Base-by-base conservation (phyloP, 2,797 vertebrate genomes). In the Babyrousa celebensis region DNA sequence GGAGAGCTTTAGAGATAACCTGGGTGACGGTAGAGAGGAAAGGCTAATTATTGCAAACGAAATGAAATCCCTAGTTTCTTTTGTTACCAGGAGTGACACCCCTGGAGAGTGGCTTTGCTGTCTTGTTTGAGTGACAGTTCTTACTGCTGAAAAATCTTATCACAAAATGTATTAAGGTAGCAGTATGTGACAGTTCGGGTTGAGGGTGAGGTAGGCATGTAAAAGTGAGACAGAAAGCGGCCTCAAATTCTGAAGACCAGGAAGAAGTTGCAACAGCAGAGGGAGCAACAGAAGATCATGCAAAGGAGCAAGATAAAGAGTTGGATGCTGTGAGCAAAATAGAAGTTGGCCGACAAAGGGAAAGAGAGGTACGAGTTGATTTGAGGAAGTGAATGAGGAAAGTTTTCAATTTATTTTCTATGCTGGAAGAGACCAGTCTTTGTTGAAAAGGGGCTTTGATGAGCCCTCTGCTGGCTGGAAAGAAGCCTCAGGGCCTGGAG, bases 11-110 rank as follows among this genome's bases (percentile, higher is more conserved):
- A 63, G 36, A 8, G n/a, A 74, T 78, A 67, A 82, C 83, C 63
- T 70, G 63, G 20, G 63, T 65, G 52, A 63, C 20, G 27, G 36
- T 40, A 2, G 48, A 65, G 14, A 20, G 43, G 62, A 3, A 63
- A 75, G 85, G 67, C n/a, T 85, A 86, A 60, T 23, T 68, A 65
- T 62, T 77, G 12, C 5, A 71, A 95, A 94, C 71, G 43, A 96
- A 71, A 78, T 65, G 48, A 65, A 84, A 67, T 60, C 12, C 23
- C n/a, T 27, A 15, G 36, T 60, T 78, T 88, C 40, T 80, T 92
- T 63, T 82, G 86, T 23, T 18, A 32, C 56, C 29, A 63, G 91
- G 83, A 68, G 85, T 12, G 52, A 79, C 29, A 85, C 8, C 48
- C 60, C 12, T 83, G 17, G 84, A 90, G 70, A 72, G n/a, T 56